Conservation (phyloP, 1,140 invertebrate genomes). For the Phortica variegata region DNA sequence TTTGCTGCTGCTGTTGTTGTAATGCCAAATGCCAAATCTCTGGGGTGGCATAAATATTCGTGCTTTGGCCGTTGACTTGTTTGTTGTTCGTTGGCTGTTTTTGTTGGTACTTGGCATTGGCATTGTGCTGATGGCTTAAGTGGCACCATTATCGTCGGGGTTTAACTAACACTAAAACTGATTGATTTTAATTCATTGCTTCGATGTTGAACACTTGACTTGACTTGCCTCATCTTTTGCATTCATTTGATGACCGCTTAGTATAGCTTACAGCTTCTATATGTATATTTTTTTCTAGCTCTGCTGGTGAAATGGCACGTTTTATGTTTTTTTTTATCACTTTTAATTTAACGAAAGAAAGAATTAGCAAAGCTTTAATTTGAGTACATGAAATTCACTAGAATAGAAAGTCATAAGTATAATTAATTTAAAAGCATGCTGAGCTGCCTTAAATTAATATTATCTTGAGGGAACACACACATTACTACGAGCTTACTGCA, state of each 20-base stretch:
- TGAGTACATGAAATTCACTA: too few relatives aligned
- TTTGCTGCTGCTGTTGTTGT: slow-evolving; percentile 19
- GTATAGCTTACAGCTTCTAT: slow-evolving; percentile 7
- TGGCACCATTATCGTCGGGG: slow-evolving; percentile 49
- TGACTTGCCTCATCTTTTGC: slow-evolving; percentile 18
- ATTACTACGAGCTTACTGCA: too few relatives aligned
- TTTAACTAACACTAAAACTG: slow-evolving; percentile 53
- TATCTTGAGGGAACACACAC: too few relatives aligned
- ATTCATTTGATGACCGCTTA: slow-evolving; percentile 4
- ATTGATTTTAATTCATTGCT: slow-evolving; percentile 57
- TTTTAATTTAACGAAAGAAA: too few relatives aligned
- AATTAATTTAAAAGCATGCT: too few relatives aligned
- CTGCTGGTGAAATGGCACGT: too few relatives aligned
- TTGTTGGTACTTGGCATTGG: slow-evolving; percentile 8
- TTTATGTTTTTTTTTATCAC: too few relatives aligned
- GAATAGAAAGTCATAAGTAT: too few relatives aligned
- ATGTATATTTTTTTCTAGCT: too few relatives aligned
- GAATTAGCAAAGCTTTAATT: too few relatives aligned
- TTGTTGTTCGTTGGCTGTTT: slow-evolving; percentile 1
- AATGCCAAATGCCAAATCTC: slow-evolving; percentile 37
- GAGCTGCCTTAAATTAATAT: too few relatives aligned
- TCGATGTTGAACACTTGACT: too few relatives aligned
- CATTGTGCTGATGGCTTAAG: slow-evolving; percentile 34
- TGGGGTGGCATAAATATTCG: slow-evolving; percentile 51
- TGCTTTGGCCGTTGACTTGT: slow-evolving; percentile 34